Conservation (phyloP, 2,113 vertebrate species). For the Pluvialis apricaria region DNA sequence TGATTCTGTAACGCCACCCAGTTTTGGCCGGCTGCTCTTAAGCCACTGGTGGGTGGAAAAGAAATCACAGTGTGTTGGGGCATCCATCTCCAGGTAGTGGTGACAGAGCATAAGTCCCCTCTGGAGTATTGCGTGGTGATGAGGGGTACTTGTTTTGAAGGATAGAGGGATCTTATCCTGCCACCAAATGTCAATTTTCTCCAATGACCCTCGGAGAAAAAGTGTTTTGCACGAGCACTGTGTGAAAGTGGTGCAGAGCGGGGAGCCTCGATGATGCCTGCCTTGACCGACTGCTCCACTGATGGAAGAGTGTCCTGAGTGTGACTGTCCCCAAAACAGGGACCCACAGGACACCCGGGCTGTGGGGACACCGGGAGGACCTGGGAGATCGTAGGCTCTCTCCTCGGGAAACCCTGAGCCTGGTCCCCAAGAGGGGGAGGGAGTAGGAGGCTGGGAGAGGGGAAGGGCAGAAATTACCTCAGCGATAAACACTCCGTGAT, state of each 20-base stretch:
- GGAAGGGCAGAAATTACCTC: slow-evolving; percentile 26
- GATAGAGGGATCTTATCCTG: background rate
- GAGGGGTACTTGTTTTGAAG: background rate
- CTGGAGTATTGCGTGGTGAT: fast-evolving
- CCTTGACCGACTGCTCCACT: fast-evolving
- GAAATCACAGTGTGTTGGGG: fast-evolving
- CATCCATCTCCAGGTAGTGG: background rate
- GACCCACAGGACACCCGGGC: background rate
- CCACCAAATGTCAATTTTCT: background rate
- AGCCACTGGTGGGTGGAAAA: background rate
- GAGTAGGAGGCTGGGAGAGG: background rate
- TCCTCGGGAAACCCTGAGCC: background rate
- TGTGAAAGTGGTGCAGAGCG: fast-evolving
- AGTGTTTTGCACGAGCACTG: fast-evolving
- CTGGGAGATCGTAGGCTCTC: fast-evolving
- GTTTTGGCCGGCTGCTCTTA: background rate
- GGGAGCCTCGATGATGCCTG: fast-evolving
- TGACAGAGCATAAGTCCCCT: background rate
- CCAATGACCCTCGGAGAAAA: background rate
- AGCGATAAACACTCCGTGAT: background rate
- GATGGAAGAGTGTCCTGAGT: fast-evolving
- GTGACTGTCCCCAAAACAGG: background rate
- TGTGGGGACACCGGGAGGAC: fast-evolving
- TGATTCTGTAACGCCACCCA: fast-evolving
- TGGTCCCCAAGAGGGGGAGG: background rate